A percentile compares a stretch with the other conserved stretches of the same genome.
Conservation (phyloP, 1,140 invertebrate genomes). For the Eufriesea mexicana region DNA sequence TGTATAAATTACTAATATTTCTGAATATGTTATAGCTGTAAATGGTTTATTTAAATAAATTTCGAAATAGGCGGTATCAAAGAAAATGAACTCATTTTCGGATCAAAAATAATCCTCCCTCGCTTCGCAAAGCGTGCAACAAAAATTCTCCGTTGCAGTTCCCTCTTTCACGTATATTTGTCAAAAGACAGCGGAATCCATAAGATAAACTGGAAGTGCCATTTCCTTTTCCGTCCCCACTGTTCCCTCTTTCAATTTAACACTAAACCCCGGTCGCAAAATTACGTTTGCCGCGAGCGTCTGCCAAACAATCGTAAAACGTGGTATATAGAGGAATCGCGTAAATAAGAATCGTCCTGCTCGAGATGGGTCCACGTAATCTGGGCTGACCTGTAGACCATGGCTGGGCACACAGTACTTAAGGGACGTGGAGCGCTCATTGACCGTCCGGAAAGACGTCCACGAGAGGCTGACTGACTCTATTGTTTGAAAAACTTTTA, state of each 20-base stretch:
- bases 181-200: background rate
- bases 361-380: slow-evolving; percentile 26
- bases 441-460: slow-evolving; percentile 53
- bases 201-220: background rate
- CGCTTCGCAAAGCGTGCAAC: too few relatives aligned
- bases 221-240: background rate
- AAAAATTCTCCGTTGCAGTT: too few relatives aligned
- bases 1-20: too few relatives aligned
- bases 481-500: slow-evolving; percentile 57
- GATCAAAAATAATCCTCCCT: too few relatives aligned
- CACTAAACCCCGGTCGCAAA: background rate
- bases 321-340: background rate
- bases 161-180: too few relatives aligned
- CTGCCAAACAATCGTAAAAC: slow-evolving; percentile 23
- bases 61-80: too few relatives aligned
- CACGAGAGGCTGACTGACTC: slow-evolving; percentile 38
- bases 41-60: too few relatives aligned
- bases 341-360: slow-evolving; percentile 15
- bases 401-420: slow-evolving; percentile 39
- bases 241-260: background rate
- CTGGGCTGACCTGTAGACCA: slow-evolving; percentile 34
- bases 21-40: too few relatives aligned
- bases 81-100: too few relatives aligned
- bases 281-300: background rate
- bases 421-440: slow-evolving; percentile 40